phyloP scores from a whole-genome alignment of 2,113 vertebrate genomes.

The Semicossyphus pulcher region DNA sequence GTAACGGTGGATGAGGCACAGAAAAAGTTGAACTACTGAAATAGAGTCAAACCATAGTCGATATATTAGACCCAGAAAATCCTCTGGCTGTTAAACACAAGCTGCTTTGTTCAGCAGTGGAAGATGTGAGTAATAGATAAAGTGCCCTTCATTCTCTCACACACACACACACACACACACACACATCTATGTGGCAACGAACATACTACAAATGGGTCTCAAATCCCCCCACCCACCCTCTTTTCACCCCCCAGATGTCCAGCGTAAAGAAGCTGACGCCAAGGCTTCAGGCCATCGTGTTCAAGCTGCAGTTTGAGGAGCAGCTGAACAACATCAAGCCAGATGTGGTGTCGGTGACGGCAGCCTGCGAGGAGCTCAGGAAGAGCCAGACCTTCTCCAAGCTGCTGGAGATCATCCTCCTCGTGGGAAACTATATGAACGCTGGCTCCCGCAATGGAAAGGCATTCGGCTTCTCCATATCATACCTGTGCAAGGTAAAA shows the following conservation, averaged over 20 bases:
- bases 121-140: constrained; percentile 40
- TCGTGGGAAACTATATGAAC: constrained; percentile 94
- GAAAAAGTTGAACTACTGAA: not conserved
- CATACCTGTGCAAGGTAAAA: constrained; percentile 89
- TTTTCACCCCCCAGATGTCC: constrained; percentile 85
- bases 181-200: constrained; percentile 2
- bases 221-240: not conserved
- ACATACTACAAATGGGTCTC: constrained; percentile 1
- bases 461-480: constrained; percentile 89
- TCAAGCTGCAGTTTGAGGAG: constrained; percentile 91
- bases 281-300: constrained; percentile 88
- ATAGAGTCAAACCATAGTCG: not conserved
- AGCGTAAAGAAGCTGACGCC: constrained; percentile 85
- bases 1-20: constrained; percentile 8
- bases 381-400: constrained; percentile 86
- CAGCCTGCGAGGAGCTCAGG: constrained; percentile 90
- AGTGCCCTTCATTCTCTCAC: constrained; percentile 28
- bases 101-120: constrained; percentile 46
- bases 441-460: constrained; percentile 91
- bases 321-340: constrained; percentile 94
- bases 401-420: constrained; percentile 87
- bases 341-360: constrained; percentile 91
- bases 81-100: constrained; percentile 38
- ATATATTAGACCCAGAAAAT: constrained; percentile 27
- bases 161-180: not conserved